These are phyloP conservation scores for Oryzias sinensis DNA, from an alignment of 2,797 vertebrate species.

Conservation along the genomic window DNA sequence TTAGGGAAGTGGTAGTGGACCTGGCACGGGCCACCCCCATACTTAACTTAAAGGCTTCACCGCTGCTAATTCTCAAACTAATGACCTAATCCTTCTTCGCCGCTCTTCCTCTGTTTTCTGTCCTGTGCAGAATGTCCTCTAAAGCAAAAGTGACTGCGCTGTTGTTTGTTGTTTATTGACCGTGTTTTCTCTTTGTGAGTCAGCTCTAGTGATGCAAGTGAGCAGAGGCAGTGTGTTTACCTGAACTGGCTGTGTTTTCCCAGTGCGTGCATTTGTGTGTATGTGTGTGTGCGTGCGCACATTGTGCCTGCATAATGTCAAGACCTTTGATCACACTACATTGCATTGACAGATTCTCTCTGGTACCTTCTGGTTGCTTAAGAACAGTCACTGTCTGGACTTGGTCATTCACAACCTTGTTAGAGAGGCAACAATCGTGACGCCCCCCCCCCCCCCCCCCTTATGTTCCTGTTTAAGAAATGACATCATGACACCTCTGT, in stretches of 20 bases:
- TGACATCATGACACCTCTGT: slow-evolving; percentile 57
- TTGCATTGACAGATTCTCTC: slow-evolving; percentile 77
- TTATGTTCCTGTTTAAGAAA: slow-evolving; percentile 72
- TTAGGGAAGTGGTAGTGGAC: slow-evolving; percentile 39
- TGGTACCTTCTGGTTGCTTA: slow-evolving; percentile 72
- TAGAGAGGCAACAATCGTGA: slow-evolving; percentile 64
- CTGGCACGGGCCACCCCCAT: slow-evolving; percentile 24
- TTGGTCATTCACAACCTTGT: slow-evolving; percentile 70
- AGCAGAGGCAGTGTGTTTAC: slow-evolving; percentile 74
- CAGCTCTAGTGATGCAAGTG: slow-evolving; percentile 71
- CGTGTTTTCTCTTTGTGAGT: slow-evolving; percentile 68
- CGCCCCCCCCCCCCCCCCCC: slow-evolving; percentile 19
- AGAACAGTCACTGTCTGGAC: slow-evolving; percentile 66
- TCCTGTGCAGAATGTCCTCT: slow-evolving; percentile 49
- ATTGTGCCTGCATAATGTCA: slow-evolving; percentile 48
- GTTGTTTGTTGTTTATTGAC: slow-evolving; percentile 68
- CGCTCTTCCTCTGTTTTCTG: slow-evolving; percentile 48
- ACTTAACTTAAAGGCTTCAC: slow-evolving; percentile 38
- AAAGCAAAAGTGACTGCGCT: slow-evolving; percentile 68
- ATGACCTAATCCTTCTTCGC: slow-evolving; percentile 56
- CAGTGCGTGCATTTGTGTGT: slow-evolving; percentile 16
- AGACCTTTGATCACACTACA: slow-evolving; percentile 74
- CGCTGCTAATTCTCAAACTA: slow-evolving; percentile 45
- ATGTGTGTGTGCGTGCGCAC: slow-evolving; percentile 23
- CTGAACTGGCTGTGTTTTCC: slow-evolving; percentile 64